A percentile compares a stretch with the other conserved stretches of the same genome.
Evolutionary conservation across 2,888 invertebrate genomes (phyloP).

Genomic region (Nephrotoma appendiculata): DNA sequence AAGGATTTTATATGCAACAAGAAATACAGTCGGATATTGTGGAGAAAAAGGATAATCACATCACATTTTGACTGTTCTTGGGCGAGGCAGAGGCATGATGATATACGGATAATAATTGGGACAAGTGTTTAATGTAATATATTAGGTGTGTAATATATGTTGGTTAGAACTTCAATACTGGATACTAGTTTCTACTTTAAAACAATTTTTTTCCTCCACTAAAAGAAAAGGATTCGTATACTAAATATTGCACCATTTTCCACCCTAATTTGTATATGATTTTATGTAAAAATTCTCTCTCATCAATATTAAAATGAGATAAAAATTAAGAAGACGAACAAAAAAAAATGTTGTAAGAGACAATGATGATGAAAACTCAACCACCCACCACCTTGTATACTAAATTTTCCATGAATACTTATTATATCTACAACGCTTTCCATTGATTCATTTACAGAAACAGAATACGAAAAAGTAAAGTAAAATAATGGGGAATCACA

Average conservation of each 20-base stretch:
- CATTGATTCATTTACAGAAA: background rate
- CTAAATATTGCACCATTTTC: background rate
- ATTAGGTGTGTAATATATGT: background rate
- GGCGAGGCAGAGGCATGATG: background rate
- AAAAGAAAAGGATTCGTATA: background rate
- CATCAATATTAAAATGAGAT: background rate
- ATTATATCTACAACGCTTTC: background rate
- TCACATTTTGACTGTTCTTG: background rate
- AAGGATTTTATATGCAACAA: background rate
- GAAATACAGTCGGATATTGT: background rate
- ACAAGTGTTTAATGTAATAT: background rate
- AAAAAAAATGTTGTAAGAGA: background rate
- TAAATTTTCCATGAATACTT: background rate
- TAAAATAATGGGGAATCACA: background rate
- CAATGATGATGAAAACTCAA: background rate
- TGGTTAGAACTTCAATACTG: background rate
- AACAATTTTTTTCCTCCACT: background rate
- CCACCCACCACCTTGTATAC: background rate
- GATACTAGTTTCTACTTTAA: background rate
- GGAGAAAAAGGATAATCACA: background rate
- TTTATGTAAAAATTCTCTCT: background rate
- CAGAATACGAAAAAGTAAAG: background rate
- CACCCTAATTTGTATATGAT: background rate
- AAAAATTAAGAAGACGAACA: background rate
- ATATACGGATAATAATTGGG: background rate